A percentile compares a stretch with the other conserved stretches of the same genome.
Conservation (phyloP, 2,113 vertebrate genomes). For the Ibidorhyncha struthersii region DNA sequence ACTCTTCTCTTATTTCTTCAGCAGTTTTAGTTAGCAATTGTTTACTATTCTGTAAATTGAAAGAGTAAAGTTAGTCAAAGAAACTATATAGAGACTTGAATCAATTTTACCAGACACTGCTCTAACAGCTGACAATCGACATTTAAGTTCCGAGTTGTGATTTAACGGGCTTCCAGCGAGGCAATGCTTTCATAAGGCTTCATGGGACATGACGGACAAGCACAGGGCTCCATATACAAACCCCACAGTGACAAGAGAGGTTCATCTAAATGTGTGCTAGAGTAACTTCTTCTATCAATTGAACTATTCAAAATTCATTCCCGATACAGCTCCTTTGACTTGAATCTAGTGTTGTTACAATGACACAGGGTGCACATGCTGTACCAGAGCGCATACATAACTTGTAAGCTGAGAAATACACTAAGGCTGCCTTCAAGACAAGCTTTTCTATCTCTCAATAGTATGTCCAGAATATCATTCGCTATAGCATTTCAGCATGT, state of each 20-base stretch:
- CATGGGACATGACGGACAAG: not conserved
- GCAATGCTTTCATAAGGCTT: not conserved
- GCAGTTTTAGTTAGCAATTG: constrained; percentile 65
- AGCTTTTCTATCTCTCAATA: not conserved
- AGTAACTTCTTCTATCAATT: not conserved
- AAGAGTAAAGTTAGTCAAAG: not conserved
- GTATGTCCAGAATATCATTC: not conserved
- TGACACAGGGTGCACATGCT: not conserved
- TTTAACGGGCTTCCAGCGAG: not conserved
- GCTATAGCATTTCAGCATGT: not conserved
- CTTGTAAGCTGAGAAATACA: not conserved
- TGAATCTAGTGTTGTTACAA: not conserved
- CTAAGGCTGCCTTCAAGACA: not conserved
- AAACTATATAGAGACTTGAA: not conserved
- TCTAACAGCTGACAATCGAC: not conserved
- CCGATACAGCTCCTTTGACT: not conserved
- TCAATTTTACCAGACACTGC: not conserved
- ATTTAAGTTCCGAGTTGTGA: not conserved
- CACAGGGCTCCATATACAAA: not conserved
- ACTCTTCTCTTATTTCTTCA: constrained; percentile 78
- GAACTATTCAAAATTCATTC: not conserved
- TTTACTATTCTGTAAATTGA: constrained; percentile 50
- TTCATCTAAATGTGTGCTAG: not conserved
- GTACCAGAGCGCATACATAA: not conserved
- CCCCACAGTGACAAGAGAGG: not conserved